Base-by-base conservation (phyloP, 2,113 vertebrate species). In the Lanius collurio region DNA sequence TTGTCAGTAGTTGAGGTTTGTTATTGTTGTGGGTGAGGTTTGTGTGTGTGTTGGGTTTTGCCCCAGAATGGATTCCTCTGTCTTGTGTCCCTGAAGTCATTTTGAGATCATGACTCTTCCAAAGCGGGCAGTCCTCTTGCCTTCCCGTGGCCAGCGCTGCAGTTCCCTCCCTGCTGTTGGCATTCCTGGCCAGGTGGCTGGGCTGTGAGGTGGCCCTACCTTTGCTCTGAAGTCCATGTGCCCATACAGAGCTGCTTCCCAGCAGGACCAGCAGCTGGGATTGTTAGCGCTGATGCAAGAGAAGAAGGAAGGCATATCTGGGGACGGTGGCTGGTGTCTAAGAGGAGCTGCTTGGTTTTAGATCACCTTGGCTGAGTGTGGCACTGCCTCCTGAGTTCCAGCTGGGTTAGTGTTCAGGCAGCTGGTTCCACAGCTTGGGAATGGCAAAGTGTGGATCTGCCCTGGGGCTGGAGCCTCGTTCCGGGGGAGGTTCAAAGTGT, bases 201-300 rank as follows among this genome's bases (percentile, higher is more conserved):
- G 15, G 49, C 6, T 79, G 41, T 39, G 92, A 94, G 83, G 5
- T 80, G 88, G 75, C 87, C 33, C 33, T 88, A 80, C 90, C 92
- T 97, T 90, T 95, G 95, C 71, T 77, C 94, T 2, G 27, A 33
- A 33, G 68, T 26, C 46, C 74, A 3, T 11, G 28, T 74, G 55
- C n/a, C 62, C 1, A 3, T 6, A 57, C 53, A 19, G 24, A 17
- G 31, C 74, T 13, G 24, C 17, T 57, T 64, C 50, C 83, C 60
- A 20, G 70, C 5, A 4, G 65, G 35, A 39, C 75, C 65, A 41
- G 6, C 59, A 10, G 22, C 42, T 17, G n/a, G 12, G 23, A 30
- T 44, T 26, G 3, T 31, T 56, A 3, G 6, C 80, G 75, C 79
- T 90, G 85, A 74, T 65, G 49, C 59, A 57, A 33, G 82, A n/a